phyloP scores from a whole-genome alignment of 1,140 invertebrate species.

The Hyles euphorbiae region DNA sequence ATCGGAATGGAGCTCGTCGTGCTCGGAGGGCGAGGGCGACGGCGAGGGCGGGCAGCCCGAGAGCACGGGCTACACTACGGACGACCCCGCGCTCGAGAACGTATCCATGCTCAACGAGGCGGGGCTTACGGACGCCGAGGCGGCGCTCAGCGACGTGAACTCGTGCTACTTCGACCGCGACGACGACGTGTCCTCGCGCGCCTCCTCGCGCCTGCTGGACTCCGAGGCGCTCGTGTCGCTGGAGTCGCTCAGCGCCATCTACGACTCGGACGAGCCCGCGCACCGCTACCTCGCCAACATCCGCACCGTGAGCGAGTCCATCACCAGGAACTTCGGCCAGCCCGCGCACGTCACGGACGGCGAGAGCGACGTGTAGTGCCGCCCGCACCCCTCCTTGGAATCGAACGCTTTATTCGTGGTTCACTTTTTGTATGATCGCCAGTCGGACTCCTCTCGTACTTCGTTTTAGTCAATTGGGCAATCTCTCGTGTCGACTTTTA shows the following conservation, averaged over 20 bases:
- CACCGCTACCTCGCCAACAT: constrained; percentile 86
- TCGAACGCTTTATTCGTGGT: constrained; percentile 5
- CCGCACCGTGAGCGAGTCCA: constrained; percentile 83
- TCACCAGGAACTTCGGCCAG: constrained; percentile 84
- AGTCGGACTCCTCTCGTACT: constrained; percentile 6
- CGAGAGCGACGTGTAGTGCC: constrained; percentile 78
- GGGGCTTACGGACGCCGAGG: constrained; percentile 90
- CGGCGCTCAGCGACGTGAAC: constrained; percentile 89
- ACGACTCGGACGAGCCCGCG: constrained; percentile 88
- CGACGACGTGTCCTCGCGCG: constrained; percentile 86
- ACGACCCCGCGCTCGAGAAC: constrained; percentile 89
- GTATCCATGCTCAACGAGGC: constrained; percentile 89
- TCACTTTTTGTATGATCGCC: too few species aligned
- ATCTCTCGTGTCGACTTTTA: constrained; percentile 22
- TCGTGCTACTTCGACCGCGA: constrained; percentile 87
- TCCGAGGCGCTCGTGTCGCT: constrained; percentile 85
- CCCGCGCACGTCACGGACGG: constrained; percentile 79
- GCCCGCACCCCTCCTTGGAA: constrained; percentile 14
- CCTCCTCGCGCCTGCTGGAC: constrained; percentile 85
- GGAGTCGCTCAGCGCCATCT: constrained; percentile 87
- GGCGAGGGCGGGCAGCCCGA: constrained; percentile 78
- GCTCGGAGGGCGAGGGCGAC: constrained; percentile 71
- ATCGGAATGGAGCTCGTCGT: constrained; percentile 84
- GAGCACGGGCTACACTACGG: constrained; percentile 87
- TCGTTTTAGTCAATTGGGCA: constrained; percentile 32